These are phyloP conservation scores for Entosphenus tridentatus DNA, from an alignment of 2,113 vertebrate genomes.

Conservation along the genomic window DNA sequence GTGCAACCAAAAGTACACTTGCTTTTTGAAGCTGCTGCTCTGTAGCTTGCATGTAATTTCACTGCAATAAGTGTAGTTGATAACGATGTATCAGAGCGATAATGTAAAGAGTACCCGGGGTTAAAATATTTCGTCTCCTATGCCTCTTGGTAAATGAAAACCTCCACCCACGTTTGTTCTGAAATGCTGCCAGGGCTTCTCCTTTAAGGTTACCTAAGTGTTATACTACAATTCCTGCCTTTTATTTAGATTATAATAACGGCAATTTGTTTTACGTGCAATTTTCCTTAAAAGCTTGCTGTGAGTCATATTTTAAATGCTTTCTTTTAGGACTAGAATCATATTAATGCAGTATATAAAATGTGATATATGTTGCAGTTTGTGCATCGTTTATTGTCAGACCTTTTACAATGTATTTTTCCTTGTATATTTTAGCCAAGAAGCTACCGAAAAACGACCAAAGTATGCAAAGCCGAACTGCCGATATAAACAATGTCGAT, in stretches of 20 bases:
- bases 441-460: conserved; percentile 5
- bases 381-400: background rate
- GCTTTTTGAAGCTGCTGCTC: background rate
- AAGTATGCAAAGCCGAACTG: background rate
- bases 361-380: background rate
- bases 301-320: background rate
- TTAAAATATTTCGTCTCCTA: background rate
- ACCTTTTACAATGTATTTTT: background rate
- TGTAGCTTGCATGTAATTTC: background rate
- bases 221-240: background rate
- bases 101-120: background rate
- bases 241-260: background rate
- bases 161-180: background rate
- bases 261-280: too few relatives aligned
- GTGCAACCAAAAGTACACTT: background rate
- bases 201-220: too few relatives aligned
- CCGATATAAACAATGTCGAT: background rate
- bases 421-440: conserved; percentile 2
- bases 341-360: background rate
- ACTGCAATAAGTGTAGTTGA: background rate
- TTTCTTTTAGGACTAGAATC: background rate
- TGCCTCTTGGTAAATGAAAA: background rate
- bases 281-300: too few relatives aligned
- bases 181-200: background rate
- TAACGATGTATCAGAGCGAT: background rate